phyloP scores from a whole-genome alignment of 2,113 vertebrate genomes.

The Passer domesticus region DNA sequence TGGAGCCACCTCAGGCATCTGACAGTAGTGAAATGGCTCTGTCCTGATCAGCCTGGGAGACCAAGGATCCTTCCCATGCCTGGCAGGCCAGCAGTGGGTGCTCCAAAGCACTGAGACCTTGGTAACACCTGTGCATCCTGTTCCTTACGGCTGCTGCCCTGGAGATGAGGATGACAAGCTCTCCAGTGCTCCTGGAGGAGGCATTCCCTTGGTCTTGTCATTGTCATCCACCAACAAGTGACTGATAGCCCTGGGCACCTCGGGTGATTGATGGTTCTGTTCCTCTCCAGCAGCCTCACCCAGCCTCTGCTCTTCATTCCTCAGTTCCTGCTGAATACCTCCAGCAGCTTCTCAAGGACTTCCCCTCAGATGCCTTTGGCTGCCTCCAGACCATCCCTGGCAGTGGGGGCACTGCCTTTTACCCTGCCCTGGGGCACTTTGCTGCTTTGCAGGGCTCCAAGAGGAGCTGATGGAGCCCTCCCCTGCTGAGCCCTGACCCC shows the following conservation, averaged over 20 bases:
- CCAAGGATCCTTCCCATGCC: not conserved
- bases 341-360: not conserved
- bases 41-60: rapidly evolving
- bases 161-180: not conserved
- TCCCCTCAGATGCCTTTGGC: not conserved
- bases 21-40: not conserved
- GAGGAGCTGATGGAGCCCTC: too few species aligned
- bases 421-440: not conserved
- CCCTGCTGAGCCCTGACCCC: not conserved
- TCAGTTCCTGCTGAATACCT: not conserved
- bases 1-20: not conserved
- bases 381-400: not conserved
- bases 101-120: not conserved
- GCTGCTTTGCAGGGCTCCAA: not conserved
- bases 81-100: not conserved
- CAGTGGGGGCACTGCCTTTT: not conserved
- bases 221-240: not conserved
- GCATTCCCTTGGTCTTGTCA: not conserved
- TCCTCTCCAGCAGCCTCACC: not conserved
- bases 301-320: not conserved
- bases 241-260: too few species aligned
- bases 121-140: too few species aligned
- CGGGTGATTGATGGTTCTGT: not conserved
- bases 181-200: not conserved
- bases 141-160: not conserved